These are phyloP conservation scores for Trissolcus basalis DNA, from an alignment of 1,140 invertebrate genomes.

Conservation along the genomic window DNA sequence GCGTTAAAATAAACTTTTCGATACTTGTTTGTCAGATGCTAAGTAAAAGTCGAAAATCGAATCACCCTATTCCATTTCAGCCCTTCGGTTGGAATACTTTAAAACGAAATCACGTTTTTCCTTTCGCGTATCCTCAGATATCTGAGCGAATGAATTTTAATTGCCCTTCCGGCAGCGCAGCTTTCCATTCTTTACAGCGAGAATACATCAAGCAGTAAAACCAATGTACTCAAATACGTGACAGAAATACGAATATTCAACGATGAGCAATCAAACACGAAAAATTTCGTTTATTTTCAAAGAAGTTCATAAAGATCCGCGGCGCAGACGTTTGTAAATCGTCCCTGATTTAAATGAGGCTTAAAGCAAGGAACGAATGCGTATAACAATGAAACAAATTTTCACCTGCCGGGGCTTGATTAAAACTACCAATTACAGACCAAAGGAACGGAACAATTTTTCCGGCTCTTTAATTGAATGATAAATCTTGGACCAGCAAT, in stretches of 20 bases:
- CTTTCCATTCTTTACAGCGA: conserved; percentile 49
- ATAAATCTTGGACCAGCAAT: conserved; percentile 30
- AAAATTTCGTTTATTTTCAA: conserved; percentile 54
- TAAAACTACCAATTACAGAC: conserved; percentile 10
- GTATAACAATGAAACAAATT: conserved; percentile 29
- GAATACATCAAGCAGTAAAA: conserved; percentile 63
- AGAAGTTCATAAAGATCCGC: conserved; percentile 43
- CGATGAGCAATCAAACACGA: conserved; percentile 50
- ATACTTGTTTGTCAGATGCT: conserved; percentile 47
- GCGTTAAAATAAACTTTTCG: conserved; percentile 31
- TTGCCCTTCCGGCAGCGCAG: conserved; percentile 61
- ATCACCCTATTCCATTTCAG: conserved; percentile 31
- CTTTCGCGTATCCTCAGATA: conserved; percentile 60
- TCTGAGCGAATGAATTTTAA: conserved; percentile 64
- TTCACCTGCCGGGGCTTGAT: conserved; percentile 12
- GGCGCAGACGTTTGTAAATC: conserved; percentile 19
- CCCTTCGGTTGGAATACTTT: conserved; percentile 51
- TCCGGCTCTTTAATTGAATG: conserved; percentile 34
- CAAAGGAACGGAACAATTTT: conserved; percentile 1
- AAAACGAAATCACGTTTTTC: conserved; percentile 65
- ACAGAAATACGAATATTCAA: conserved; percentile 57
- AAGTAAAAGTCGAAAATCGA: conserved; percentile 51
- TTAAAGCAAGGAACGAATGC: conserved; percentile 8
- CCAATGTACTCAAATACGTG: conserved; percentile 59
- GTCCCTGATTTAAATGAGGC: conserved; percentile 28